A percentile compares a stretch with the other conserved stretches of the same genome.
Evolutionary conservation across 2,113 vertebrate species (phyloP).

Genomic region (Morone saxatilis): DNA sequence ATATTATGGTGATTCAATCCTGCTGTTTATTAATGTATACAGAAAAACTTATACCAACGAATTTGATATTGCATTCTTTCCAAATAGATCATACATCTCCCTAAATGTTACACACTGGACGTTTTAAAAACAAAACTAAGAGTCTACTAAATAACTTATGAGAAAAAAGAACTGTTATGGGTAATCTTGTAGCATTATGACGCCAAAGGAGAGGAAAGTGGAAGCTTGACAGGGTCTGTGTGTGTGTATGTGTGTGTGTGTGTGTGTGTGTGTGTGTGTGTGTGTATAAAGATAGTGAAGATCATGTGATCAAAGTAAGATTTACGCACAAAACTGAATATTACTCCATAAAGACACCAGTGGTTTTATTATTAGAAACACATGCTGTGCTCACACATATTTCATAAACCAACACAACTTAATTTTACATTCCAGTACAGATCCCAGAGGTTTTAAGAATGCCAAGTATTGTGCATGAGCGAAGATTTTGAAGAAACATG

Average conservation of each 20-base stretch:
- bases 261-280: not conserved
- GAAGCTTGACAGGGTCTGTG: not conserved
- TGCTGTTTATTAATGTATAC: no score
- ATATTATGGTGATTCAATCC: no score
- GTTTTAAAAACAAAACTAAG: no score
- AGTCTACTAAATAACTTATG: no score
- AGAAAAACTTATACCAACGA: no score
- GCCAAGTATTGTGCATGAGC: not conserved
- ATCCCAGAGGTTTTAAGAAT: constrained; percentile 36
- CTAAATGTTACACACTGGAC: no score
- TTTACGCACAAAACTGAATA: not conserved
- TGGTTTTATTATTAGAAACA: constrained; percentile 38
- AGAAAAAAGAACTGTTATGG: not conserved
- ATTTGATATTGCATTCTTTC: no score
- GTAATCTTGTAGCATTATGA: not conserved
- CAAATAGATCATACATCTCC: no score
- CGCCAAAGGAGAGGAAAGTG: not conserved
- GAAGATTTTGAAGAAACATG: not conserved
- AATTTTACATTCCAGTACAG: constrained; percentile 6
- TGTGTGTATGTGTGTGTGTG: not conserved
- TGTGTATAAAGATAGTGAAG: not conserved
- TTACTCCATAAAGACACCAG: constrained; percentile 23
- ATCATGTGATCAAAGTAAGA: not conserved
- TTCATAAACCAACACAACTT: constrained; percentile 19
- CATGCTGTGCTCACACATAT: constrained; percentile 19